Evolutionary conservation across 2,113 vertebrate genomes (phyloP).

Genomic region (Butorides virescens): DNA sequence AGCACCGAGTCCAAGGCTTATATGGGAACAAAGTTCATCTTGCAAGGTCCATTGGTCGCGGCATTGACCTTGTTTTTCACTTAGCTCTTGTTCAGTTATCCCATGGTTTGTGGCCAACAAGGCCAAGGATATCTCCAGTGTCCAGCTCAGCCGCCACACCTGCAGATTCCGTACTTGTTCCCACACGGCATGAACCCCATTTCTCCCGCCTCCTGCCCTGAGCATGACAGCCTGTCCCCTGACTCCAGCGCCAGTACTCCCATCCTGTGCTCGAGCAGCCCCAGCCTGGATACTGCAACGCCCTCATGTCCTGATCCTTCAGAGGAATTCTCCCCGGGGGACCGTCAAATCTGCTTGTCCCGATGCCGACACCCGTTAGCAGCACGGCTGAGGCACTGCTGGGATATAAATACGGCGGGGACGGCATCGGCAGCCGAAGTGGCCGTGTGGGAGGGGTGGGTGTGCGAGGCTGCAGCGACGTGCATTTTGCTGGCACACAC

Average conservation of each 20-base stretch:
- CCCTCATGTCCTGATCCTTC: neutral
- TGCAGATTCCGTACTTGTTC: too few relatives aligned
- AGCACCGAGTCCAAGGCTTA: too few relatives aligned
- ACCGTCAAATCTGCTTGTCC: neutral
- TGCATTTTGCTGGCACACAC: neutral
- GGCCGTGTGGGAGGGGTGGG: neutral
- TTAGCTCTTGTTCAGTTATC: too few relatives aligned
- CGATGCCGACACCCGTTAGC: neutral
- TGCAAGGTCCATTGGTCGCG: too few relatives aligned
- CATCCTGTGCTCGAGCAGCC: neutral
- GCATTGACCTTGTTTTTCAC: too few relatives aligned
- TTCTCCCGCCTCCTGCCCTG: neutral
- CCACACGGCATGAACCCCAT: neutral
- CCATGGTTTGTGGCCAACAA: too few relatives aligned
- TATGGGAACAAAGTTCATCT: too few relatives aligned
- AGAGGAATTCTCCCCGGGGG: neutral
- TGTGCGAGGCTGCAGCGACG: neutral
- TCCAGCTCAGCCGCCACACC: too few relatives aligned
- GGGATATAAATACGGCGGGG: neutral
- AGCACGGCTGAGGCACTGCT: rapidly evolving
- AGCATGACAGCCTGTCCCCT: neutral
- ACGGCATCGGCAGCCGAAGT: neutral
- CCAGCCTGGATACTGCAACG: neutral
- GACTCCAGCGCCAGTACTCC: neutral
- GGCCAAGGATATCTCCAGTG: too few relatives aligned